Evolutionary conservation across 2,888 invertebrate genomes (phyloP).

Genomic region (Lamellibrachia satsuma): DNA sequence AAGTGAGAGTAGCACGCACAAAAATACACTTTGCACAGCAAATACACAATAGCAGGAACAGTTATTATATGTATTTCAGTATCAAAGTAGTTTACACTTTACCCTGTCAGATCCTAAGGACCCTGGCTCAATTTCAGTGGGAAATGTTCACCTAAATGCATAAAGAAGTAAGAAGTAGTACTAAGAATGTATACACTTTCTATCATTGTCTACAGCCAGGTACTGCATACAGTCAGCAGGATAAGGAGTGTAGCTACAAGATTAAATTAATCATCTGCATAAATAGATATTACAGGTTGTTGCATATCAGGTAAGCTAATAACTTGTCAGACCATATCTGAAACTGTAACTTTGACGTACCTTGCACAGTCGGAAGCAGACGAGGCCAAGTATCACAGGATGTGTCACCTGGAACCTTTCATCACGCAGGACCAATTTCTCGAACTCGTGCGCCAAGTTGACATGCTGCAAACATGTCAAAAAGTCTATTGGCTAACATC

Average conservation of each 20-base stretch:
- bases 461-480: slow-evolving; percentile 62
- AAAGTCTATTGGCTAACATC: background rate
- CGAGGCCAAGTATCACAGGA: slow-evolving; percentile 86
- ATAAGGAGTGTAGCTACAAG: background rate
- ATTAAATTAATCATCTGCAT: background rate
- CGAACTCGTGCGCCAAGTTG: slow-evolving; percentile 80
- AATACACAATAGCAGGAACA: background rate
- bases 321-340: background rate
- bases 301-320: background rate
- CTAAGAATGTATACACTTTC: background rate
- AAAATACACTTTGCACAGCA: background rate
- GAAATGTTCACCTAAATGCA: background rate
- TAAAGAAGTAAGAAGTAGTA: background rate
- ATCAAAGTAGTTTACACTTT: slow-evolving; percentile 6
- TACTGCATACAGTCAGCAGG: background rate
- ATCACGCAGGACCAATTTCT: slow-evolving; percentile 76
- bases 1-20: background rate
- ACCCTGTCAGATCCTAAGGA: background rate
- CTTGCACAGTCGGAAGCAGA: slow-evolving; percentile 86
- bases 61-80: background rate
- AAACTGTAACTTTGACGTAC: slow-evolving; percentile 18
- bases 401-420: slow-evolving; percentile 81
- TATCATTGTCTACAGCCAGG: background rate
- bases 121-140: background rate
- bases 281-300: background rate